A percentile compares a stretch with the other conserved stretches of the same genome.
phyloP scores from a whole-genome alignment of 2,113 vertebrate species.

The Pyxicephalus adspersus region DNA sequence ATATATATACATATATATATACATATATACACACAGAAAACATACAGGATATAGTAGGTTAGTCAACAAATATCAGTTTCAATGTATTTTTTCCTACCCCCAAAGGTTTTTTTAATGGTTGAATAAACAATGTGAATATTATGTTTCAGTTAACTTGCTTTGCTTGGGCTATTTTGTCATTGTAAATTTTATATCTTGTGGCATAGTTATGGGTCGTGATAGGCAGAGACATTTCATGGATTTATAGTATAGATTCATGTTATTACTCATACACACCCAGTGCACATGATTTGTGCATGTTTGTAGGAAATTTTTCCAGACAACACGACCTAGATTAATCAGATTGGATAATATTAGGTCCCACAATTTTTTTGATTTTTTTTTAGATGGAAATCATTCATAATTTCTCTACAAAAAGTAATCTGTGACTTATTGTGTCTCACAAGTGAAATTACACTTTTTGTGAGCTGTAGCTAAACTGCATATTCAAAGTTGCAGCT shows the following conservation, averaged over 20 bases:
- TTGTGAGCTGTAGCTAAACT: too few relatives aligned
- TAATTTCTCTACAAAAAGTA: too few relatives aligned
- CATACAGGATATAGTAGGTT: too few relatives aligned
- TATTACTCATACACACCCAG: constrained; percentile 12
- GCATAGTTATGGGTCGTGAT: constrained; percentile 1
- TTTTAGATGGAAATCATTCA: background rate
- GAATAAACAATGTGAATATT: background rate
- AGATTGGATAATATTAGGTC: constrained; percentile 20
- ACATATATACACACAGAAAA: too few relatives aligned
- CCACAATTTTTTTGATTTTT: constrained; percentile 13
- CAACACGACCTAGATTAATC: constrained; percentile 38
- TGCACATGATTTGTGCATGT: constrained; percentile 12
- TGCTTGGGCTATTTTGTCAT: background rate
- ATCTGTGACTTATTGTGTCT: background rate
- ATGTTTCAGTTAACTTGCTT: background rate
- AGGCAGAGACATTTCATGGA: background rate
- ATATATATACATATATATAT: too few relatives aligned
- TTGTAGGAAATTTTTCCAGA: constrained; percentile 33
- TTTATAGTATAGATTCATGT: constrained; percentile 23
- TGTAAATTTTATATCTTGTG: background rate
- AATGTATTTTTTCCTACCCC: background rate
- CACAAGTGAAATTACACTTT: too few relatives aligned
- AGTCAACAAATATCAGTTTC: background rate
- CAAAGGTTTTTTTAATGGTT: background rate
- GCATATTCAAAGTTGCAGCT: too few relatives aligned